Base-by-base conservation (phyloP, 1,140 invertebrate genomes). In the Drosophila pruinosa region DNA sequence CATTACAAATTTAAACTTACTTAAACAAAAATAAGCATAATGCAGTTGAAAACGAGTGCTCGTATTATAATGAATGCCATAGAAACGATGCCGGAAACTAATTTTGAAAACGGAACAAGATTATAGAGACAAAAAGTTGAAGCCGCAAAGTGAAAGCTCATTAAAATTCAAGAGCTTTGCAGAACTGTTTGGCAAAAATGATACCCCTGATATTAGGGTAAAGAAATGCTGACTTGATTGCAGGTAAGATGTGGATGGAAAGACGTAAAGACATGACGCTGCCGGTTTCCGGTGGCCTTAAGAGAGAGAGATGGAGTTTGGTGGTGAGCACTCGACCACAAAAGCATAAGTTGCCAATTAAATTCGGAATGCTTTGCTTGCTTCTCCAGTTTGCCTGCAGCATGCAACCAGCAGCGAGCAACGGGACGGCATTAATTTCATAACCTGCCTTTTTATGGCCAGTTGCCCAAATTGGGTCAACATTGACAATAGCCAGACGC, bases 281-380 rank as follows among this genome's bases (percentile, higher is more conserved):
- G 28, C 26, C 76, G 62, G 67, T 72, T 74, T 75, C 67, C 72
- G 47, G 34, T 58, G 45, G 34, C 17, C 12, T 19, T 24, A 70
- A 5, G 53, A 28, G 15, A n/a, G 6, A 28, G 15, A 21, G 22
- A 12, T 15, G 14, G 15, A 14, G n/a, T n/a, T n/a, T 5, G 22
- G 50, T 41, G 59, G 24, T 38, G 59, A 48, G 45, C 73, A 80
- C 76, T 85, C 69, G 82, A 89, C 82, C 71, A 88, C 78, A 88
- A 89, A 88, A 88, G 82, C 82, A 88, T 88, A 88, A 88, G 82
- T 88, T 88, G 82, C 82, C 82, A 88, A 88, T 88, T 88, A 88
- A 88, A 88, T 78, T 86, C 58, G 78, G 74, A 88, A 86, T 86
- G 82, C 82, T 88, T 69, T 81, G 82, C 82, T 75, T 70, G 50